Evolutionary conservation across 2,888 invertebrate species (phyloP).

Genomic region (Tachystola acroxantha): DNA sequence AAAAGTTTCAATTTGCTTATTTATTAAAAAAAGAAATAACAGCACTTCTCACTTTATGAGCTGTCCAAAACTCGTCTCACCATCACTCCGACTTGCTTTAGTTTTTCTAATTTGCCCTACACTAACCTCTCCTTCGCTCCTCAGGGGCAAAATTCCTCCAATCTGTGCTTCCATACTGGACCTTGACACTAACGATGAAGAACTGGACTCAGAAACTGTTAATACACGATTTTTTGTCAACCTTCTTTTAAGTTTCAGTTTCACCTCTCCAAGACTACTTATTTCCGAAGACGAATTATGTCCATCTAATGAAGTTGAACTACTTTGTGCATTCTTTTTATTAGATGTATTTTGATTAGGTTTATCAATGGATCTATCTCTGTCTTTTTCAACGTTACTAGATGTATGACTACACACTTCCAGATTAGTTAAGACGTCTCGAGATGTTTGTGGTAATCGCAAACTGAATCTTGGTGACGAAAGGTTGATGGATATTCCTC

Average conservation of each 20-base stretch:
- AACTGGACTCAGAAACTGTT: slow-evolving; percentile 48
- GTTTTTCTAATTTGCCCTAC: slow-evolving; percentile 29
- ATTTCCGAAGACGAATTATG: slow-evolving; percentile 57
- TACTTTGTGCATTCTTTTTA: slow-evolving; percentile 28
- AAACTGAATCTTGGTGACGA: slow-evolving; percentile 66
- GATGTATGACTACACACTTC: slow-evolving; percentile 24
- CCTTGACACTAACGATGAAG: slow-evolving; percentile 38
- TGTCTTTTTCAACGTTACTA: slow-evolving; percentile 6
- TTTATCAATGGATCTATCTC: not conserved
- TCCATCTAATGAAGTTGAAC: slow-evolving; percentile 58
- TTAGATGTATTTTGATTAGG: slow-evolving; percentile 18
- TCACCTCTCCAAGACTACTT: slow-evolving; percentile 67
- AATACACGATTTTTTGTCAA: slow-evolving; percentile 30
- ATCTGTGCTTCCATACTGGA: slow-evolving; percentile 42
- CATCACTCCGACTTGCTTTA: slow-evolving; percentile 28
- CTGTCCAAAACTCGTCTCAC: slow-evolving; percentile 9
- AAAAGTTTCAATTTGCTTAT: no score
- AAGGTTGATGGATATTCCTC: slow-evolving; percentile 57
- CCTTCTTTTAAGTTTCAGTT: slow-evolving; percentile 31
- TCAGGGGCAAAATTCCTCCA: slow-evolving; percentile 44
- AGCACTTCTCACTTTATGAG: slow-evolving; percentile 3
- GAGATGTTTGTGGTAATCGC: slow-evolving; percentile 52
- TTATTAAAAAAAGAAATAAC: slow-evolving; percentile 16
- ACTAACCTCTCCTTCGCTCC: slow-evolving; percentile 62
- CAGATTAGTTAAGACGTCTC: slow-evolving; percentile 51